Evolutionary conservation across 2,888 invertebrate species (phyloP).

Genomic region (Thysanoteuthis rhombus): DNA sequence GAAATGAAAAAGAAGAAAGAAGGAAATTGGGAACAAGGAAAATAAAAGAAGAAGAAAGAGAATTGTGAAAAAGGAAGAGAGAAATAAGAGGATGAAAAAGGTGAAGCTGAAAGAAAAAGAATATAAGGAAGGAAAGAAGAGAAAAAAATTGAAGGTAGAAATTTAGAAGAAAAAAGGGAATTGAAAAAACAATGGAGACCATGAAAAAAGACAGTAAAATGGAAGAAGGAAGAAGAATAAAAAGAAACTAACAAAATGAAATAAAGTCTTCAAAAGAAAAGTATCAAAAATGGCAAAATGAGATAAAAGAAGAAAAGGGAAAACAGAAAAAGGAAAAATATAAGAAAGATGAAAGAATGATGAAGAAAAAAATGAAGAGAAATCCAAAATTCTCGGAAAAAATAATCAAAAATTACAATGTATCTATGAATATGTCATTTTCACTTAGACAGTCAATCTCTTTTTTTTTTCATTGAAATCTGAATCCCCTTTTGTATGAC

Average conservation of each 20-base stretch:
- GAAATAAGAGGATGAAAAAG: not conserved
- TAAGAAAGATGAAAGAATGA: too few relatives aligned
- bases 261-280: too few relatives aligned
- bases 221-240: too few relatives aligned
- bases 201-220: too few relatives aligned
- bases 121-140: too few relatives aligned
- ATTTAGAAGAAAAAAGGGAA: too few relatives aligned
- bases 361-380: not conserved
- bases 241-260: too few relatives aligned
- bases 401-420: not conserved
- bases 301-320: too few relatives aligned
- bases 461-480: not conserved
- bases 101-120: too few relatives aligned
- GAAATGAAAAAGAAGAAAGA: too few relatives aligned
- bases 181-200: too few relatives aligned
- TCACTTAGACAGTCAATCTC: not conserved
- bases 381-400: not conserved
- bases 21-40: not conserved
- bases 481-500: not conserved
- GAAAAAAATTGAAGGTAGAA: not conserved
- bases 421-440: not conserved
- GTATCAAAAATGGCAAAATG: too few relatives aligned
- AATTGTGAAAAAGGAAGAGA: not conserved
- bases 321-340: not conserved
- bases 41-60: not conserved